phyloP scores from a whole-genome alignment of 2,888 invertebrate species.

The Philopedon plagiatum region DNA sequence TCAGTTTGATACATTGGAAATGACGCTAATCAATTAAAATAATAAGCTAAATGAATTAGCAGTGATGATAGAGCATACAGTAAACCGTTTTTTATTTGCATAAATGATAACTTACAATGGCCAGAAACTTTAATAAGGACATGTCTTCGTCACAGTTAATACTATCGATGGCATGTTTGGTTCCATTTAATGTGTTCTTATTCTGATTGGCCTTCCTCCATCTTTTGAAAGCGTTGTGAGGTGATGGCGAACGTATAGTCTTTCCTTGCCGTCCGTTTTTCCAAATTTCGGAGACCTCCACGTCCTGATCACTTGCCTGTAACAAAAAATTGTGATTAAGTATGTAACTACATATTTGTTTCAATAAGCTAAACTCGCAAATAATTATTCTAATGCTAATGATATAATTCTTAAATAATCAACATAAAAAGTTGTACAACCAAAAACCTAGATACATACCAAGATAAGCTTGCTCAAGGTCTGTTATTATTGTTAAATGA shows the following conservation, averaged over 20 bases:
- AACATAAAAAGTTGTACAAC: too few species aligned
- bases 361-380: too few species aligned
- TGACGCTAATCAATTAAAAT: too few species aligned
- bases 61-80: too few species aligned
- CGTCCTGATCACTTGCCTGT: conserved; percentile 67
- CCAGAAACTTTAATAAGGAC: conserved; percentile 80
- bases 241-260: conserved; percentile 61
- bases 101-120: conserved; percentile 80
- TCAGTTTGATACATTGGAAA: too few species aligned
- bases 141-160: conserved; percentile 66
- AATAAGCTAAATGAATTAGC: too few species aligned
- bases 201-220: conserved; percentile 61
- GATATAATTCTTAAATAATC: too few species aligned
- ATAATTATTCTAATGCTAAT: too few species aligned
- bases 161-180: conserved; percentile 28
- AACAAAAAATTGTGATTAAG: conserved; percentile 53
- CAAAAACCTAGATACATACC: too few species aligned
- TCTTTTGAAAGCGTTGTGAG: conserved; percentile 65
- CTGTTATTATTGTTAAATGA: too few species aligned
- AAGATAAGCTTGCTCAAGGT: too few species aligned
- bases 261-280: conserved; percentile 59
- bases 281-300: conserved; percentile 66
- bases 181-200: conserved; percentile 44
- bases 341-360: neutral
- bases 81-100: neutral